Evolutionary conservation across 2,113 vertebrate genomes (phyloP), one percentile per base, ranked within the genome.

Genomic region (Fregata magnificens): DNA sequence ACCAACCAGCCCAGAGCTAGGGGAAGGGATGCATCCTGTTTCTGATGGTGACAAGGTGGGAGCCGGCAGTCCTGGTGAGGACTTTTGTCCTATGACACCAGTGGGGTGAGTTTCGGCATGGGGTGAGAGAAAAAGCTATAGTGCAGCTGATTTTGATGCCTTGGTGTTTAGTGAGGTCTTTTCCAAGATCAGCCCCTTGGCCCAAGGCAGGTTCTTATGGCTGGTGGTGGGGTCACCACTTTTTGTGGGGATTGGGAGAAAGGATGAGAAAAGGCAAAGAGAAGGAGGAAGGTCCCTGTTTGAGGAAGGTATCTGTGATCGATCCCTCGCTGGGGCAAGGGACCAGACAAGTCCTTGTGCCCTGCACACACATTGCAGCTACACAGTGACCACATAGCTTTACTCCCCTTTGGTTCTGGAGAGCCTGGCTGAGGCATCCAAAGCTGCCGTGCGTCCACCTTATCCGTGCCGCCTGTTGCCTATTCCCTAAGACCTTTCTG

Each of bases 381-480:
- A 32, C 17, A 1, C 9, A 44, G 28, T 0, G 4, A 55, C 47
- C 31, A 21, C 21, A 8, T 5, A 49, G n/a, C 40, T 69, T 52
- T n/a, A 17, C 9, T 34, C 15, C 7, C 5, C 20, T 31, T 20
- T 36, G 34, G 14, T 31, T 52, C 55, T 77, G 25, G 34, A 90
- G 62, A n/a, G 7, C 32, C 7, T 69, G 67, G 5, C 47, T 56
- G 62, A 28, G 29, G 16, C 32, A 50, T 31, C 19, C 55, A 38
- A n/a, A 69, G 69, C 36, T 58, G 20, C 11, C 0, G 1, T 38
- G 31, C 49, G 42, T 9, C 32, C 62, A 49, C 10, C 7, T 25
- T 29, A 26, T 42, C 15, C 3, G 1, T 38, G 26, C 67, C 0
- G 0, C 13, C 3, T 14, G 31, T 16, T 45, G 38, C 38, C 12